Conservation (phyloP, 2,888 invertebrate species). For the Tuberolachnus salignus region DNA sequence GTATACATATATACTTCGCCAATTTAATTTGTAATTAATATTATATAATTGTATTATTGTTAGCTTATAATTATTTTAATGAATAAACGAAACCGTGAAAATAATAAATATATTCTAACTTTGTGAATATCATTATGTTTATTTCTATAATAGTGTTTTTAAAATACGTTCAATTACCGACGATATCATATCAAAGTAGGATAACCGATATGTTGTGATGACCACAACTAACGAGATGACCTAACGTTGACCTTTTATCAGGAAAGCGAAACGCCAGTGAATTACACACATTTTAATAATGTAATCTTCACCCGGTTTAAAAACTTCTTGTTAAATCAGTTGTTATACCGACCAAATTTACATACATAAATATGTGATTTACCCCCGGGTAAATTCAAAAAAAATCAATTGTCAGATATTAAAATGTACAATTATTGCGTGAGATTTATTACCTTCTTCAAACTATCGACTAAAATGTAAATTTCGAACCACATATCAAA, state of each 20-base stretch:
- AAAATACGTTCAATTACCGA: neutral
- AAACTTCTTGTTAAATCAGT: too few species aligned
- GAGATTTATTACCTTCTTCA: too few species aligned
- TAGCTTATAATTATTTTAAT: neutral
- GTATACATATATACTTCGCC: too few species aligned
- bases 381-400: too few species aligned
- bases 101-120: neutral
- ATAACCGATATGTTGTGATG: slow-evolving; percentile 24
- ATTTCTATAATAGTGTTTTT: neutral
- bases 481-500: too few species aligned
- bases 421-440: too few species aligned
- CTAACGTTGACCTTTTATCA: slow-evolving; percentile 10
- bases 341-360: too few species aligned
- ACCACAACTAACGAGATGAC: slow-evolving; percentile 19
- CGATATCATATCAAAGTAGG: neutral
- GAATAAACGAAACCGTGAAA: neutral
- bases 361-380: too few species aligned
- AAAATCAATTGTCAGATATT: too few species aligned
- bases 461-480: too few species aligned
- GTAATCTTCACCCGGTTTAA: too few species aligned
- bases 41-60: neutral
- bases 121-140: neutral
- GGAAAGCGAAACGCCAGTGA: slow-evolving; percentile 4
- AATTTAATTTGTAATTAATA: neutral
- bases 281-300: neutral